Evolutionary conservation across 2,797 vertebrate genomes (phyloP).

Genomic region (Cynodonichthys magdalenae): DNA sequence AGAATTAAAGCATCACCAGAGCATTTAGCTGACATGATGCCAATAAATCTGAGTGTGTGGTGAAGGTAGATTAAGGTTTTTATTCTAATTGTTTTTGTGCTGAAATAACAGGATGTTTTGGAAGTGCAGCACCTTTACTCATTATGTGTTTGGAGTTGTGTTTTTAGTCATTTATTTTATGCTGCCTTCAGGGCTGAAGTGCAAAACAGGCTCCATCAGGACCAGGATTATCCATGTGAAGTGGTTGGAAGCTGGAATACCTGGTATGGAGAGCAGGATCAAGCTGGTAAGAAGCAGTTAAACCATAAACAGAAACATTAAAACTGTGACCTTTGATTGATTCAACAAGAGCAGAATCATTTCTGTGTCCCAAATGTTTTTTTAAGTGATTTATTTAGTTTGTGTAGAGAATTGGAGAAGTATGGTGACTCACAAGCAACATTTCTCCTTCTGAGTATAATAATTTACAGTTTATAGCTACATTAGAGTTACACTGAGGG

Average conservation of each 20-base stretch:
- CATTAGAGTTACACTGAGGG: conserved; percentile 11
- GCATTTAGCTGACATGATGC: conserved; percentile 11
- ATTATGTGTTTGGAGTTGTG: background rate
- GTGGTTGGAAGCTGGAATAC: conserved; percentile 98
- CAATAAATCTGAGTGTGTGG: conserved; percentile 7
- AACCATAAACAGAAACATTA: background rate
- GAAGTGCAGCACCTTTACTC: background rate
- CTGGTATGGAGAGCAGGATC: conserved; percentile 97
- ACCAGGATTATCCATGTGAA: conserved; percentile 90
- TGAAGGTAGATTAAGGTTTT: background rate
- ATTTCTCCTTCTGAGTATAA: conserved; percentile 20
- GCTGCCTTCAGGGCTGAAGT: conserved; percentile 83
- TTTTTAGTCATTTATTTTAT: conserved; percentile 13
- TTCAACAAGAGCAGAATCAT: background rate
- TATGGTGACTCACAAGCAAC: conserved; percentile 17
- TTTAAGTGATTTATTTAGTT: conserved; percentile 11
- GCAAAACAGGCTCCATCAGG: conserved; percentile 87
- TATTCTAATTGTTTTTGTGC: conserved; percentile 16
- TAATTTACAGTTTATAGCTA: conserved; percentile 1
- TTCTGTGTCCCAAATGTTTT: conserved; percentile 13
- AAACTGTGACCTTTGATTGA: conserved; percentile 1
- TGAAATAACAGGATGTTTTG: conserved; percentile 9
- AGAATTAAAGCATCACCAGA: conserved; percentile 13
- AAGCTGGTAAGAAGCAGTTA: conserved; percentile 85
- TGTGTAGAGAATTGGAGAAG: conserved; percentile 18